Evolutionary conservation across 2,888 invertebrate genomes (phyloP), one percentile per base, ranked within the genome.

Genomic region (Parnassius orleans): DNA sequence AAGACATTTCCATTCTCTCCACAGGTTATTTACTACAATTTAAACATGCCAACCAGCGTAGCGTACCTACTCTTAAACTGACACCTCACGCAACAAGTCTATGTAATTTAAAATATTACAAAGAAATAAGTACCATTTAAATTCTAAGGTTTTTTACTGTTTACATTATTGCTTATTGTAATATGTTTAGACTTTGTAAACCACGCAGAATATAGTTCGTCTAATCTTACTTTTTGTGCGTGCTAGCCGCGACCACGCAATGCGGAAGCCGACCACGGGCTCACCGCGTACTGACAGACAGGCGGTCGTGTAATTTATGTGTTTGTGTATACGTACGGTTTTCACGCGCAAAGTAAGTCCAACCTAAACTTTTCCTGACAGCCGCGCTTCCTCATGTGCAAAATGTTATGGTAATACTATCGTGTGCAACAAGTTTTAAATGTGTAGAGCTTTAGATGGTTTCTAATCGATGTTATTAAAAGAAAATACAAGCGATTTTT

Each of bases 231-330:
- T 69, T 66, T 65, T 65, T 67, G 63, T 67, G 69, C 69, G 68
- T 65, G 64, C 58, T 15, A 51, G 63, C 62, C 61, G 60, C 60
- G 66, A 65, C 54, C 68, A 63, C 66, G 71, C 71, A 69, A 74
- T 70, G 74, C 74, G 74, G 73, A 74, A 74, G 69, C 67, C 61
- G 42, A 50, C 46, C 65, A 52, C 14, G 60, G 24, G 53, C 51
- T 11, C 41, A 53, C 55, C 61, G 68, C 65, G 63, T 64, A 63
- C 68, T 66, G 70, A 69, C 68, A 64, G 68, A 68, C 68, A 58
- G 67, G 62, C 65, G 68, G 63, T 68, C 70, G 68, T 57, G 63
- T 68, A 72, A 74, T 74, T 73, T 74, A 71, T 69, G 56, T 67
- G 64, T 68, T 62, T 61, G 64, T 57, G 62, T 64, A 60, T 57